A percentile compares a stretch with the other conserved stretches of the same genome.
phyloP scores from a whole-genome alignment of 2,113 vertebrate genomes.

The Colius striatus region DNA sequence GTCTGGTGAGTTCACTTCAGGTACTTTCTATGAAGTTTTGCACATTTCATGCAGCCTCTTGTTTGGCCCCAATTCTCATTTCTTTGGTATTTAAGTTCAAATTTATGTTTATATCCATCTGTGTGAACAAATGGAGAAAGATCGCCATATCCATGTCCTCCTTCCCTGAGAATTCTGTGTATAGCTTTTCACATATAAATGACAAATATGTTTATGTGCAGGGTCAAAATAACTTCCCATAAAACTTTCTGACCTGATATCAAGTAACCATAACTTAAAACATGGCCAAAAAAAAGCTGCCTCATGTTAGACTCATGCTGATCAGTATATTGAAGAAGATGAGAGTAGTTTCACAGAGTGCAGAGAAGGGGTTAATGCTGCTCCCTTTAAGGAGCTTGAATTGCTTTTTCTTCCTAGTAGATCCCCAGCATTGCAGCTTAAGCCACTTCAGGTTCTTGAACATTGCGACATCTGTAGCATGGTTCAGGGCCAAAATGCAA shows the following conservation, averaged over 20 bases:
- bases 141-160: not conserved
- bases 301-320: not conserved
- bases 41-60: not conserved
- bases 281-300: not conserved
- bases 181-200: not conserved
- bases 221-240: not conserved
- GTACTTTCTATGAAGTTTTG: not conserved
- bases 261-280: not conserved
- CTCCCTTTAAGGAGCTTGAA: not conserved
- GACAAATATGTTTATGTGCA: not conserved
- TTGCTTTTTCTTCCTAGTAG: slow-evolving; percentile 18
- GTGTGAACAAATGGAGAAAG: not conserved
- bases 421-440: not conserved
- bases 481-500: slow-evolving; percentile 54
- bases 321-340: not conserved
- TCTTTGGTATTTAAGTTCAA: not conserved
- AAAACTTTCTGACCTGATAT: not conserved
- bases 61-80: not conserved
- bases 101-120: not conserved
- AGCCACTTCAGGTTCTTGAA: slow-evolving; percentile 26
- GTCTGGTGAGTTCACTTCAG: not conserved
- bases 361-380: not conserved
- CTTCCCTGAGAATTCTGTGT: not conserved
- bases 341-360: rapidly evolving
- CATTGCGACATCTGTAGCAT: slow-evolving; percentile 20